Conservation (phyloP, 2,888 invertebrate species). For the Drosophila barbarae region DNA sequence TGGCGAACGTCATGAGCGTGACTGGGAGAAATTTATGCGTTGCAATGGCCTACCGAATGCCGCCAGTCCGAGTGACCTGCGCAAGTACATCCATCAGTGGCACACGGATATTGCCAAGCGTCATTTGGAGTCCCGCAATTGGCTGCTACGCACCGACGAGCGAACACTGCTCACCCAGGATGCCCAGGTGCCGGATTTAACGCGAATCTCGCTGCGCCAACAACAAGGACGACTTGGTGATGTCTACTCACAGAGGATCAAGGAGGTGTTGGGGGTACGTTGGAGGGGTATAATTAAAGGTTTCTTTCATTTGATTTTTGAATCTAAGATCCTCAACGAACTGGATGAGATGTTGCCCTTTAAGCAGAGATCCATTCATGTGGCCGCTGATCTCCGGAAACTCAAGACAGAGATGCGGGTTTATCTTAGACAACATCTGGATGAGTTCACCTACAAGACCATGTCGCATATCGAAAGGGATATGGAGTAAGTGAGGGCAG, state of each 20-base stretch:
- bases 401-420: conserved; percentile 77
- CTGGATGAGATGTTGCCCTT: conserved; percentile 74
- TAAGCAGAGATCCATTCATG: conserved; percentile 58
- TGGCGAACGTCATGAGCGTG: conserved; percentile 69
- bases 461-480: conserved; percentile 79
- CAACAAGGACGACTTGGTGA: conserved; percentile 78
- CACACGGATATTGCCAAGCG: conserved; percentile 66
- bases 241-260: conserved; percentile 76
- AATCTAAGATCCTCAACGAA: conserved; percentile 74
- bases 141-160: conserved; percentile 78
- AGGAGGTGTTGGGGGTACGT: conserved; percentile 78
- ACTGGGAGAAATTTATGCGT: conserved; percentile 80
- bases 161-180: conserved; percentile 79
- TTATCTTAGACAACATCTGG: conserved; percentile 75
- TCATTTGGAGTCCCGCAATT: conserved; percentile 75
- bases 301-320: background rate
- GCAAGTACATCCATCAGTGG: conserved; percentile 80
- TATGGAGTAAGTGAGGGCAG: conserved; percentile 75
- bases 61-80: conserved; percentile 78
- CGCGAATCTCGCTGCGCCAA: conserved; percentile 71
- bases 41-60: conserved; percentile 79
- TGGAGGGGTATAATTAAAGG: background rate
- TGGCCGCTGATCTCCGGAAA: conserved; percentile 70
- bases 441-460: conserved; percentile 79
- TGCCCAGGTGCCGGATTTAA: conserved; percentile 71